Conservation (phyloP, 2,113 vertebrate genomes). For the Tupaia chinensis region DNA sequence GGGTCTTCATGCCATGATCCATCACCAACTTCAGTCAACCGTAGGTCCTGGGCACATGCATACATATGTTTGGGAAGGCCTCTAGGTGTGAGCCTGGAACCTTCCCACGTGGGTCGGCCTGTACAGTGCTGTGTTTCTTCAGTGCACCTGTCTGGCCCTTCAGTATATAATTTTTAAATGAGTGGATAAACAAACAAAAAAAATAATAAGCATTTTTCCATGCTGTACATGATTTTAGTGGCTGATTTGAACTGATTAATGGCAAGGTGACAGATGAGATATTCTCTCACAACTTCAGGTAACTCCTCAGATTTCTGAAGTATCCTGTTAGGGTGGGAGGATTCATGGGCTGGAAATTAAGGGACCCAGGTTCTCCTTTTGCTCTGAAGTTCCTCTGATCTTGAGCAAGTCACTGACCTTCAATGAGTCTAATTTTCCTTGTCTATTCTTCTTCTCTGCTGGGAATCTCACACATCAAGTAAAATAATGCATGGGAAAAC, state of each 20-base stretch:
- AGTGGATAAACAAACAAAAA: slow-evolving; percentile 13
- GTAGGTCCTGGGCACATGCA: no score
- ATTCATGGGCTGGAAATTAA: neutral
- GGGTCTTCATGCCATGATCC: no score
- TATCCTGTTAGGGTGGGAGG: neutral
- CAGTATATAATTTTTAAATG: slow-evolving; percentile 12
- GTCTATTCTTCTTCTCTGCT: neutral
- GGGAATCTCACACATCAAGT: neutral
- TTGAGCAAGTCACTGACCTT: neutral
- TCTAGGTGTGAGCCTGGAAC: no score
- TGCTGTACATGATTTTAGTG: neutral
- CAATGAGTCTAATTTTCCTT: slow-evolving; percentile 28
- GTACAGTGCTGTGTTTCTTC: no score
- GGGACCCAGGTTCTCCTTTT: neutral
- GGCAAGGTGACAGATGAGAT: neutral
- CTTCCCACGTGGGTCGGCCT: no score
- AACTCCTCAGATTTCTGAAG: neutral
- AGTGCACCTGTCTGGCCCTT: no score
- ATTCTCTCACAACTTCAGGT: neutral
- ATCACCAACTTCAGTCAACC: no score
- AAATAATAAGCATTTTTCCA: neutral
- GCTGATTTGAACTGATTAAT: slow-evolving; percentile 1
- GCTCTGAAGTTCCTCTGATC: neutral
- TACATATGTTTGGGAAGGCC: no score
- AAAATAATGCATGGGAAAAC: slow-evolving; percentile 31